phyloP scores from a whole-genome alignment of 2,888 invertebrate genomes.

The Gymnoscelis rufifasciata region DNA sequence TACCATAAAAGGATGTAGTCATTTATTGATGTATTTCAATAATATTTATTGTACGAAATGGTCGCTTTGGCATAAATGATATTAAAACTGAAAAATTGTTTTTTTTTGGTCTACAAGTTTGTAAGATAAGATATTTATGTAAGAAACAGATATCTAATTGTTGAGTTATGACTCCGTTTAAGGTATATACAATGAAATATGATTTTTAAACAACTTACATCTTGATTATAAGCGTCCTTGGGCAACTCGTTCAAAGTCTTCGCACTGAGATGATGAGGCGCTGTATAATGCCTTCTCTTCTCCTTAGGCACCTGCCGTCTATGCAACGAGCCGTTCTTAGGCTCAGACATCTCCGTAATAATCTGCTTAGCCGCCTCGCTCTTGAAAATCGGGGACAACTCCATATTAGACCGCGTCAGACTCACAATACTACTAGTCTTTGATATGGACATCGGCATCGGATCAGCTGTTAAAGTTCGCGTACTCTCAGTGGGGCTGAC shows the following conservation, averaged over 20 bases:
- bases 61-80: too few species aligned
- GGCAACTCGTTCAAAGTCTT: constrained; percentile 81
- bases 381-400: constrained; percentile 89
- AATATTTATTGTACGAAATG: too few species aligned
- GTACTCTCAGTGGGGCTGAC: constrained; percentile 71
- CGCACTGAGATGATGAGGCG: constrained; percentile 85
- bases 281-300: constrained; percentile 91
- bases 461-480: constrained; percentile 69
- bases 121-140: too few species aligned
- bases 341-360: constrained; percentile 86
- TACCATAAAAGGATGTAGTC: too few species aligned
- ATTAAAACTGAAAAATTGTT: too few species aligned
- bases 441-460: constrained; percentile 53
- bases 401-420: constrained; percentile 66
- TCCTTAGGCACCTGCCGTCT: constrained; percentile 87
- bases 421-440: constrained; percentile 72
- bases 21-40: too few species aligned
- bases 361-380: constrained; percentile 93
- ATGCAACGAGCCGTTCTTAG: constrained; percentile 78
- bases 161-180: too few species aligned
- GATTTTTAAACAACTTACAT: constrained; percentile 51
- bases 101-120: too few species aligned
- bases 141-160: too few species aligned
- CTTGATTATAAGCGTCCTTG: constrained; percentile 62
- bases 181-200: too few species aligned